Evolutionary conservation across 30 jellyfish, hydroid and myxozoan species (phyloP).

Genomic region (Aurelia coerulea): DNA sequence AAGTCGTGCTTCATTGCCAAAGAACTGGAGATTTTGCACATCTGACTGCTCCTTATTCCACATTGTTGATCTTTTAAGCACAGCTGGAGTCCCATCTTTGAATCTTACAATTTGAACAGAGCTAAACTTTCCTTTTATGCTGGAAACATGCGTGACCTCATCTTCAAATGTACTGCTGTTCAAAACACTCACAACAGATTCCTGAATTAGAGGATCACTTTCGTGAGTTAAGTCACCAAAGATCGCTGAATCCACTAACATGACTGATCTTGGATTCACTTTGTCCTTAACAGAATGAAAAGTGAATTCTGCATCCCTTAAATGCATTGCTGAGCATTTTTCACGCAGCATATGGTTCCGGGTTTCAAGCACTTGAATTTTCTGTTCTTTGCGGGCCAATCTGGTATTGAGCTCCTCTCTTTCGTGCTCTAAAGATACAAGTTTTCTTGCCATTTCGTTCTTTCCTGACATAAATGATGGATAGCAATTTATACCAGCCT

Average conservation of each 20-base stretch:
- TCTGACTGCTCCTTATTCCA: too few relatives aligned
- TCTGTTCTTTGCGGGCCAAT: background rate
- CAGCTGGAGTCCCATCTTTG: constrained; percentile 8
- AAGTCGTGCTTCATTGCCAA: too few relatives aligned
- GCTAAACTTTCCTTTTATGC: background rate
- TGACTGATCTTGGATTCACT: background rate
- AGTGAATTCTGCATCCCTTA: constrained; percentile 22
- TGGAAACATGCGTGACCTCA: background rate
- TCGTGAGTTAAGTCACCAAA: background rate
- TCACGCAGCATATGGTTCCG: background rate
- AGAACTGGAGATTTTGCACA: too few relatives aligned
- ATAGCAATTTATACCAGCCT: background rate
- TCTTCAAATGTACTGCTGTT: background rate
- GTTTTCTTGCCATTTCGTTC: background rate
- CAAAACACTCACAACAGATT: background rate
- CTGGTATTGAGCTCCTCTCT: background rate
- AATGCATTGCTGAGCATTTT: constrained; percentile 5
- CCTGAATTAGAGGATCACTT: background rate
- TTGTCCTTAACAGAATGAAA: background rate
- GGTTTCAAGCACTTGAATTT: background rate
- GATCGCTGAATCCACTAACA: background rate
- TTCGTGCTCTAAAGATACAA: background rate
- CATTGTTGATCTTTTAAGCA: background rate
- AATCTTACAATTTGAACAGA: background rate
- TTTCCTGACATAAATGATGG: background rate